Evolutionary conservation across 2,797 vertebrate genomes (phyloP), one percentile per base, ranked within the genome.

Genomic region (Sebastes jordani): DNA sequence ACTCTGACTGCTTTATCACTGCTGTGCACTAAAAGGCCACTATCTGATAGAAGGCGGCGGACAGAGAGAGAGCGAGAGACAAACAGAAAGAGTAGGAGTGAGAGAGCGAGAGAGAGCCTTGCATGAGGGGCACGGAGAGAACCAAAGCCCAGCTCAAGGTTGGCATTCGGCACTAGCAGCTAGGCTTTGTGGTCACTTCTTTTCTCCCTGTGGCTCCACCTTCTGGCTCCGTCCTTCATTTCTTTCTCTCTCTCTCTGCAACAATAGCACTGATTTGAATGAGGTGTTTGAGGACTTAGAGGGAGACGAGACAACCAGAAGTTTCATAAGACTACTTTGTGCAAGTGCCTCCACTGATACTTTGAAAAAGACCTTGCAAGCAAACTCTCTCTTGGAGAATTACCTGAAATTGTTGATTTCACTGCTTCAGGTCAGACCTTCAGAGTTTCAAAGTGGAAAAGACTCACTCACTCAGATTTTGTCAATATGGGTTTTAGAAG

Each of bases 21-120:
- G 83, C 83, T 86, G 81, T 88, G 86, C 86, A 89, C 91, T 94
- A 91, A 94, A 92, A 91, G 92, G 88, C 89, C 76, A 71, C 84
- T 91, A 93, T 94, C 93, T 90, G 92, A 95, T 93, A 72, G 81
- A 86, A 76, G 70, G 74, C 83, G 78, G 68, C 0, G 29, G 84
- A 71, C 56, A 59, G 77, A 71, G 38, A 74, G 68, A 78, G 72
- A 75, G 80, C 1, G 22, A 70, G 71, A 84, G 76, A 68, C 76
- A 85, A 27, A 62, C 18, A 60, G 60, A 77, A 32, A 76, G 64
- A 74, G 76, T 3, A 27, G 7, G 27, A 71, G 62, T 73, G 65
- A 55, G 68, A 65, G 69, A 62, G 36, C 1, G 30, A 78, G 75
- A 7, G 34, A 64, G 55, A 67, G 71, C 36, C 55, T 68, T 75